Base-by-base conservation (phyloP, 2,113 vertebrate genomes). In the Clarias batrachus region DNA sequence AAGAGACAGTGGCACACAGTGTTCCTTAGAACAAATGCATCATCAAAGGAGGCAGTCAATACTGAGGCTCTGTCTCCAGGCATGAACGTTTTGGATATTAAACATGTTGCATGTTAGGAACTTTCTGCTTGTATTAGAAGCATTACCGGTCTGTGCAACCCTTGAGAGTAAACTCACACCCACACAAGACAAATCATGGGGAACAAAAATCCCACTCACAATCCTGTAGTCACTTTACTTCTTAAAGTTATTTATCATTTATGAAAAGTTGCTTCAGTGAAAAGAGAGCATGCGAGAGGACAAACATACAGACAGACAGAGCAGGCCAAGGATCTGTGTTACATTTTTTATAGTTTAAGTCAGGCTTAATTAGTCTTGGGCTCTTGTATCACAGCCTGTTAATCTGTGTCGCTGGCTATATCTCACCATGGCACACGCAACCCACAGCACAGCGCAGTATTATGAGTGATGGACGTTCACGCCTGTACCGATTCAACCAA, bases 341-440 rank as follows among this genome's bases (percentile, higher is more conserved):
- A 91, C 91, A 93, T 93, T 90, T 93, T 93, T 92, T 91, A 94
- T 93, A 92, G 90, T 90, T 89, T 89, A 90, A 92, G 91, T 94
- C 93, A 92, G 90, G 93, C 91, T 90, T 92, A 93, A 94, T 95
- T 94, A 94, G 91, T 90, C 86, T 91, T 81, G 77, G 33, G 41
- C 81, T 84, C 82, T 85, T 89, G 79, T 90, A 88, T 86, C 86
- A 85, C 78, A 90, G 88, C 88, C 87, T 92, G 91, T 94, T 95
- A 93, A 94, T 94, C 91, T 94, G 93, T 94, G 92, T 95, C 93
- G 94, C 92, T 93, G 92, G 92, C 91, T 93, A 94, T 95, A 94
- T 93, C 93, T 94, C 93, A 94, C 92, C 92, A 91, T 91, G 90
- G 90, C 86, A 85, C 56, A 90, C 88, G 90, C 87, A 90, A 92